Evolutionary conservation across 35 echinoderm and acorn worm species (phyloP), one percentile per base, ranked within the genome.

Genomic region (Heliocidaris erythrogramma): DNA sequence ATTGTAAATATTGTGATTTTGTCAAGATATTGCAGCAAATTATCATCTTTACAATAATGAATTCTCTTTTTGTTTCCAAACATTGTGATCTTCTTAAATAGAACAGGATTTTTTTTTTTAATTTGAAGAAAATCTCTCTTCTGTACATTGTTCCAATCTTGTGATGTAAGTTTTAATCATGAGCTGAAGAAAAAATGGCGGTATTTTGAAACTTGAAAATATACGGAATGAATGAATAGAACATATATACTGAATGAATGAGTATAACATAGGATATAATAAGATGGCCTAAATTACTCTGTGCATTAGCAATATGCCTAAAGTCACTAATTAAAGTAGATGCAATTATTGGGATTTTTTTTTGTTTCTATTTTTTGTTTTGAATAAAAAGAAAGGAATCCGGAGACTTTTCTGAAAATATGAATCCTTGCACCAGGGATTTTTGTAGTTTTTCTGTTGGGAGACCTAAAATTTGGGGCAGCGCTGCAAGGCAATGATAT

Each of bases 401-500:
- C 27, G 17, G 65, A 78, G 27, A 4, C 7, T 27, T 78, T 24
- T 7, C 17, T 1, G 17, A n/a, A 27, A 78, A 71, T 24, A 24
- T 2, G 21, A n/a, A 78, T 27, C 27, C 8, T 24, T 27, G 65
- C 65, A 78, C 27, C 65, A 5, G 8, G 6, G 65, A 78, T 78
- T 78, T 60, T 78, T 78, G 65, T 78, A 7, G 21, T 24, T 78
- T 78, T 78, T n/a, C 65, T 78, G 21, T n/a, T 2, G 27, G 65
- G 65, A 78, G 65, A 78, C 65, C 65, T 78, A 78, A 78, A 78
- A 78, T 27, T 78, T 78, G 65, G 65, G 27, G 65, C 65, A 78
- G 27, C 27, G 65, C 65, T 78, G 65, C 65, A 24, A 78, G 65
- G 65, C 18, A 78, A 1, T 78, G 65, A 6, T 9, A 78, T 21